A percentile compares a stretch with the other conserved stretches of the same genome.
phyloP scores from a whole-genome alignment of 2,113 vertebrate species.

The Anarrhichthys ocellatus region DNA sequence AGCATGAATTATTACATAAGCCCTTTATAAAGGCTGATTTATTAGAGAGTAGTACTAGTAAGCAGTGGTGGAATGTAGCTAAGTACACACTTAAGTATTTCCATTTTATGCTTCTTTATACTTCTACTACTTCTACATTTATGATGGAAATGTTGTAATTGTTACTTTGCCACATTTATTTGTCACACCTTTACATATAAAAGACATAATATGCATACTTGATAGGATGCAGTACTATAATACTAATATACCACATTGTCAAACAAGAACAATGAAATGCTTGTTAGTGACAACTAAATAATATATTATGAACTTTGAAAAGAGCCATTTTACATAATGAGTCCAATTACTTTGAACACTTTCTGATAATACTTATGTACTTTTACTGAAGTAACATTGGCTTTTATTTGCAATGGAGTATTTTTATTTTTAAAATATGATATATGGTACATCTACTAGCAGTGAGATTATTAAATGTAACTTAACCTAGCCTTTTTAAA shows the following conservation, averaged over 20 bases:
- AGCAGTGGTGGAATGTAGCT: not conserved
- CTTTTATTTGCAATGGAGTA: not conserved
- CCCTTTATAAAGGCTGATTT: not conserved
- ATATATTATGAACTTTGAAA: not conserved
- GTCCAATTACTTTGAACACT: too few relatives aligned
- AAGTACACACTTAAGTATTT: not conserved
- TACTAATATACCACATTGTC: not conserved
- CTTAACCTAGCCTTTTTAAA: not conserved
- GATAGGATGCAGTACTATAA: not conserved
- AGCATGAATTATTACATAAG: not conserved
- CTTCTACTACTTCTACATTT: not conserved
- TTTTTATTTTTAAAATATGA: not conserved
- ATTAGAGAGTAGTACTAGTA: not conserved
- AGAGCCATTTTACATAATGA: not conserved
- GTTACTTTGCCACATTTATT: not conserved
- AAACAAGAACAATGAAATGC: not conserved
- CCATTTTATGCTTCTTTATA: not conserved
- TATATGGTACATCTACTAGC: not conserved
- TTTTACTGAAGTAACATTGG: not conserved
- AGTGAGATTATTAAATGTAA: not conserved
- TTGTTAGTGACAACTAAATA: not conserved
- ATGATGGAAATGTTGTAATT: not conserved
- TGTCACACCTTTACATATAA: not conserved
- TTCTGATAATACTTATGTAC: not conserved
- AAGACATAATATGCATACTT: not conserved